phyloP scores from a whole-genome alignment of 2,888 invertebrate genomes.

The Eremobia ochroleuca region DNA sequence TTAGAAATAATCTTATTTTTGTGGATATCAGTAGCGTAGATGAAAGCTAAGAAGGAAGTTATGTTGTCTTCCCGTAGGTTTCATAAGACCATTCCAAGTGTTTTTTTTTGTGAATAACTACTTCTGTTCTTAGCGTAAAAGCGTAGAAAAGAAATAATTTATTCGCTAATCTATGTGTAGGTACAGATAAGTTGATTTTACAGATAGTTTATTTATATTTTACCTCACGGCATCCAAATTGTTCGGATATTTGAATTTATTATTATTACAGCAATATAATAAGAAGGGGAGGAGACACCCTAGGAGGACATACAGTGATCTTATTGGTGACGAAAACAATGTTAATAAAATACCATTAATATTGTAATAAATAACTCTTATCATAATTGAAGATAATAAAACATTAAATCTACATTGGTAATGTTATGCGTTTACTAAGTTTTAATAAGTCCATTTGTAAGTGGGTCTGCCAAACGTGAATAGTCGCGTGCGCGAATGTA shows the following conservation, averaged over 20 bases:
- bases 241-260: neutral
- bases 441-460: constrained; percentile 58
- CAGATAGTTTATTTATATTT: neutral
- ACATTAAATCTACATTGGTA: neutral
- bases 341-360: neutral
- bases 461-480: constrained; percentile 52
- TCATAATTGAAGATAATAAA: neutral
- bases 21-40: neutral
- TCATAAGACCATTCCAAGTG: too few species aligned
- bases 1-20: constrained; percentile 13
- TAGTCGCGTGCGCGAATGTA: constrained; percentile 53
- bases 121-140: too few species aligned
- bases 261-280: too few species aligned
- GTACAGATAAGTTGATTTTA: neutral
- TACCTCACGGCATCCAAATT: neutral
- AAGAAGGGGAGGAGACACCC: too few species aligned
- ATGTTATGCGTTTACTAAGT: constrained; percentile 27
- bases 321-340: neutral
- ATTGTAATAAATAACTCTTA: neutral
- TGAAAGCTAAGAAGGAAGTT: neutral
- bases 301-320: too few species aligned
- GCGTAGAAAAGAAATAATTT: neutral
- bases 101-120: neutral
- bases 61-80: neutral
- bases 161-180: neutral